These are phyloP conservation scores for Meloe dianella DNA, from an alignment of 2,888 invertebrate genomes.

Conservation along the genomic window DNA sequence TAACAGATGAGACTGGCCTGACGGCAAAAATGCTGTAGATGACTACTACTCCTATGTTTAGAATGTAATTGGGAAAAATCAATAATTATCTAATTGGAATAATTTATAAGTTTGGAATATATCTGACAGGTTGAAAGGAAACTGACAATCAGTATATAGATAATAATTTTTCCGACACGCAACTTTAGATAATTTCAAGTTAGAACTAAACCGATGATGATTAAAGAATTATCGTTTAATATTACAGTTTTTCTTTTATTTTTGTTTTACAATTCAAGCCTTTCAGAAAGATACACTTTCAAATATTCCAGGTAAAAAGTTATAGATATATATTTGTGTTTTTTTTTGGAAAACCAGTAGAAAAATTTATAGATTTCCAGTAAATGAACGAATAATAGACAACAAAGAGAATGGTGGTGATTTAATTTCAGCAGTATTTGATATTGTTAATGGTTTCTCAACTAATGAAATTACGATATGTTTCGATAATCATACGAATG, in stretches of 20 bases:
- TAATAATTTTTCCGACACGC: neutral
- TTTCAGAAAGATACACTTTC: neutral
- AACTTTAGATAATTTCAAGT: neutral
- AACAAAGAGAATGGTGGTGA: slow-evolving; percentile 50
- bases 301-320: neutral
- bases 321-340: neutral
- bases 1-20: no score
- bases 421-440: slow-evolving; percentile 51
- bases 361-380: slow-evolving; percentile 7
- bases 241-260: neutral
- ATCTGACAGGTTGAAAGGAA: neutral
- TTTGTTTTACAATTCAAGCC: neutral
- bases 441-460: slow-evolving; percentile 53
- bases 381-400: slow-evolving; percentile 37
- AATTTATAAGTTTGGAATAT: neutral
- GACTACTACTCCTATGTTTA: no score
- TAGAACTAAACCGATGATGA: neutral
- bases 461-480: slow-evolving; percentile 49
- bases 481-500: slow-evolving; percentile 52
- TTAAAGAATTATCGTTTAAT: neutral
- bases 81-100: neutral
- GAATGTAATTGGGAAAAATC: neutral
- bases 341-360: no score
- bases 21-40: no score
- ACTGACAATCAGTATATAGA: neutral